These are phyloP conservation scores for Ciconia nigra DNA, from an alignment of 2,797 vertebrate species.

Conservation along the genomic window DNA sequence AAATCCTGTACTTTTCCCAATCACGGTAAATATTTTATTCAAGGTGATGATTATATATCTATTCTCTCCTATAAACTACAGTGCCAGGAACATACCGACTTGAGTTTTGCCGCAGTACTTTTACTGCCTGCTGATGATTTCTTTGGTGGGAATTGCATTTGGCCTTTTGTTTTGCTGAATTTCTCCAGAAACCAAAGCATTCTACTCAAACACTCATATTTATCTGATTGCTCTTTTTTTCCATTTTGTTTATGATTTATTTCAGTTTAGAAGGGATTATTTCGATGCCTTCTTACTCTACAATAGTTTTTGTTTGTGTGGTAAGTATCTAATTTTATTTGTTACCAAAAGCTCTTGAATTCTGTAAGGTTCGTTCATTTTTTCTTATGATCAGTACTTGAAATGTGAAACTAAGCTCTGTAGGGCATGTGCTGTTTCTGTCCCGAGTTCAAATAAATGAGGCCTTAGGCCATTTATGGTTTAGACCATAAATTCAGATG, in stretches of 20 bases:
- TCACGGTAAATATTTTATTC: background rate
- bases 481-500: conserved; percentile 62
- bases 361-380: background rate
- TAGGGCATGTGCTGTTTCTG: conserved; percentile 18
- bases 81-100: background rate
- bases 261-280: background rate
- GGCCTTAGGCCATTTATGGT: conserved; percentile 43
- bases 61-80: background rate
- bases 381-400: background rate
- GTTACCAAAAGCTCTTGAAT: background rate
- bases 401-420: background rate
- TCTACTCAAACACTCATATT: background rate
- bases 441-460: conserved; percentile 53
- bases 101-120: background rate
- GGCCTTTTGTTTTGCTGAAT: background rate
- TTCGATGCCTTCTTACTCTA: background rate
- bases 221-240: background rate
- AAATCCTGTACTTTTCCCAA: background rate
- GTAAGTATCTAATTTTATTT: background rate
- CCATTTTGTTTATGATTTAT: background rate
- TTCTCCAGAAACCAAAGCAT: background rate
- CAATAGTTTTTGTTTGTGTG: background rate
- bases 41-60: background rate
- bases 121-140: background rate
- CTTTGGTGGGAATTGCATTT: background rate